These are phyloP conservation scores for Clanis bilineata DNA, from an alignment of 2,888 invertebrate species.

Conservation along the genomic window DNA sequence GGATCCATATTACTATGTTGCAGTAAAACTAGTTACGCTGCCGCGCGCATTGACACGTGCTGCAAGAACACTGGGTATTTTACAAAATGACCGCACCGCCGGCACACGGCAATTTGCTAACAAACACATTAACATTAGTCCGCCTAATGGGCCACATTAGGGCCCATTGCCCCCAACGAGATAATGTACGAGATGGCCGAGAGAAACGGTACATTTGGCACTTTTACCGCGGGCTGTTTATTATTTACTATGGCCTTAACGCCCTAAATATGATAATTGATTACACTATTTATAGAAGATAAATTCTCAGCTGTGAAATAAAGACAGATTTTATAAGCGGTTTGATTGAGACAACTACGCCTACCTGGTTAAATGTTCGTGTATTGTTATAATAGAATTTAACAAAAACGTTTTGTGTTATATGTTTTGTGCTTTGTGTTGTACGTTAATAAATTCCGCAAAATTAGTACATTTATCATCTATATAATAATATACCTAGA, in stretches of 20 bases:
- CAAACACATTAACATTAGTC: conserved; percentile 73
- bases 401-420: too few relatives aligned
- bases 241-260: conserved; percentile 12
- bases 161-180: conserved; percentile 30
- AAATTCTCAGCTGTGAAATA: background rate
- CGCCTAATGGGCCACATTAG: conserved; percentile 67
- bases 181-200: conserved; percentile 28
- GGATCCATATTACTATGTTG: too few relatives aligned
- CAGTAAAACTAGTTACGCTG: background rate
- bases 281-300: background rate
- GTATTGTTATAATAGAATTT: too few relatives aligned
- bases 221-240: conserved; percentile 13
- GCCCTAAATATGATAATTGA: conserved; percentile 2
- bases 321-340: background rate
- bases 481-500: too few relatives aligned
- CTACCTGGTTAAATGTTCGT: background rate
- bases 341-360: background rate
- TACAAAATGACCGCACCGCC: conserved; percentile 36
- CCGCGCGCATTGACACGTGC: background rate
- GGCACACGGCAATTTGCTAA: conserved; percentile 53
- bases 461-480: too few relatives aligned
- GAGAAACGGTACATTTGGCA: conserved; percentile 16
- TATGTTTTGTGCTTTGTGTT: too few relatives aligned
- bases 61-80: background rate
- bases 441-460: too few relatives aligned